Percentiles rank a stretch among this genome's conserved stretches.
Conservation (phyloP, 2,113 vertebrate species). For the Nerophis lumbriciformis region DNA sequence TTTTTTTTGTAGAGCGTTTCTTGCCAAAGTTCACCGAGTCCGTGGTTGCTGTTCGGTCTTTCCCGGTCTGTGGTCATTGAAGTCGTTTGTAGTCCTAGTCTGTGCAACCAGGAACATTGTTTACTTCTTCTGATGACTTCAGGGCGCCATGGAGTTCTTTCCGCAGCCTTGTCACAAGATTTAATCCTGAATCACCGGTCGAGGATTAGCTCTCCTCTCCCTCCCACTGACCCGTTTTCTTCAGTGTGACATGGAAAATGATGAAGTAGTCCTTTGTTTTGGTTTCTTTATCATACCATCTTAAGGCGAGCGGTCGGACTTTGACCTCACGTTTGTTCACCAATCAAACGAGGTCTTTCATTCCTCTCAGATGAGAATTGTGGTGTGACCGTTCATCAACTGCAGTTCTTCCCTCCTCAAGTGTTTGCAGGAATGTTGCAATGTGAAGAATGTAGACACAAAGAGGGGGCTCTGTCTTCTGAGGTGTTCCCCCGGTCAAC, state of each 20-base stretch:
- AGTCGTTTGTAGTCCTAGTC: too few species aligned
- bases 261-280: not conserved
- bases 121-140: not conserved
- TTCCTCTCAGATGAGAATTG: conserved; percentile 26
- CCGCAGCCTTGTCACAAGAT: not conserved
- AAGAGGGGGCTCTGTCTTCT: conserved; percentile 35
- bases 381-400: conserved; percentile 18
- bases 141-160: not conserved
- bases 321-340: not conserved
- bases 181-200: not conserved
- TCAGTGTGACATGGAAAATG: not conserved
- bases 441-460: conserved; percentile 58
- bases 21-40: not conserved
- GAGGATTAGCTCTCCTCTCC: not conserved
- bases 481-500: conserved; percentile 28
- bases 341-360: conserved; percentile 3
- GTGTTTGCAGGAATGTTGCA: conserved; percentile 45
- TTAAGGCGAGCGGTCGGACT: not conserved
- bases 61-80: too few species aligned
- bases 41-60: too few species aligned
- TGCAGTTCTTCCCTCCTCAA: conserved; percentile 6
- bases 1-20: not conserved
- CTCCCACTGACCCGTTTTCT: not conserved
- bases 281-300: not conserved
- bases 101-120: not conserved